phyloP scores from a whole-genome alignment of 1,140 invertebrate species.

The Drosophila mojavensis region DNA sequence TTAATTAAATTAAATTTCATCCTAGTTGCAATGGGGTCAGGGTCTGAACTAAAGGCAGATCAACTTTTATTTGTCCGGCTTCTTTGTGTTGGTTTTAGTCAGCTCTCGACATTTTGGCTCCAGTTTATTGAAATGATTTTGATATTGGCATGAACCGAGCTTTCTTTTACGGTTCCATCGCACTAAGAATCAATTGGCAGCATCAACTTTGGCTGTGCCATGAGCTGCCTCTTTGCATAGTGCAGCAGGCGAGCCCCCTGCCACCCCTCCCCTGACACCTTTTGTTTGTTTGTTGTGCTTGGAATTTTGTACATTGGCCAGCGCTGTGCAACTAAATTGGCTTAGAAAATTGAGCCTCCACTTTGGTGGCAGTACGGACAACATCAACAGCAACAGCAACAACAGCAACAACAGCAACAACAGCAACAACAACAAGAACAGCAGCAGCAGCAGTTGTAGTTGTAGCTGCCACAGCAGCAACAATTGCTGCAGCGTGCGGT shows the following conservation, averaged over 20 bases:
- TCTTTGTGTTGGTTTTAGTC: too few relatives aligned
- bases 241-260: constrained; percentile 18
- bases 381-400: constrained; percentile 15
- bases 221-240: constrained; percentile 60
- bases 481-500: constrained; percentile 10
- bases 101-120: not conserved
- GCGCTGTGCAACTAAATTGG: constrained; percentile 71
- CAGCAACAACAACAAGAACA: constrained; percentile 10
- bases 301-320: constrained; percentile 46
- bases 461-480: constrained; percentile 29
- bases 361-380: constrained; percentile 34
- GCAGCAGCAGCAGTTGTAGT: not conserved
- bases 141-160: constrained; percentile 4
- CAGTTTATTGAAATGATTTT: constrained; percentile 30
- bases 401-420: constrained; percentile 1
- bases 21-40: too few relatives aligned
- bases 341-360: constrained; percentile 77
- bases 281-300: constrained; percentile 45
- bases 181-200: constrained; percentile 66
- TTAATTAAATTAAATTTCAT: too few relatives aligned
- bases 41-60: too few relatives aligned
- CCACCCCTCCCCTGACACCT: constrained; percentile 9
- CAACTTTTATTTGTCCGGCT: too few relatives aligned
- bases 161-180: constrained; percentile 1
- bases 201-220: constrained; percentile 58